Base-by-base conservation (phyloP, 2,797 vertebrate genomes). In the Micrastur ruficollis region DNA sequence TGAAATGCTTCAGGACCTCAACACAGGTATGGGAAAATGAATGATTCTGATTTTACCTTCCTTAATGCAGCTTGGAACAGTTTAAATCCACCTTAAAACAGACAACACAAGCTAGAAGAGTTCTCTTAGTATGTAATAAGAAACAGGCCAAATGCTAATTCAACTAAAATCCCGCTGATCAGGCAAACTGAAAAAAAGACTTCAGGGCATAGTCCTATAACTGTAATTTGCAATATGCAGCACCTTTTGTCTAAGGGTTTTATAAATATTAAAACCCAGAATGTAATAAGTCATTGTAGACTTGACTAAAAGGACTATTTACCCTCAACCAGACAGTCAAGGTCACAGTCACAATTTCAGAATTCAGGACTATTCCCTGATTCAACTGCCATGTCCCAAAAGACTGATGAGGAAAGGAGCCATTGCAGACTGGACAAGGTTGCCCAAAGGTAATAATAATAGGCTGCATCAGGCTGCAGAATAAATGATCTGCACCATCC, bases 201-300 rank as follows among this genome's bases (percentile, higher is more conserved):
- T 89, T 94, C 19, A 58, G 52, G 44, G 32, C 36, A 74, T 61
- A 63, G 12, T 55, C 31, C 49, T 89, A n/a, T 52, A 67, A 36
- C 23, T 67, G 14, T 49, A 75, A 85, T 91, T 91, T 92, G 36
- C 72, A 90, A 81, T 72, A 52, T 72, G 42, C 61, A 91, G 46
- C 42, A 72, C 20, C 11, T 92, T 95, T 93, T 92, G 9, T 87
- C 55, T 65, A 87, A 85, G 29, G 21, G 7, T 65, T 82, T 92
- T 86, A 93, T 73, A 87, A 96, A 92, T 88, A 81, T 81, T 91
- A 80, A 94, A 85, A 19, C 23, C 29, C 42, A 68, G 36, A 80
- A 59, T 80, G 29, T 44, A 89, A 38, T 55, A 90, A 47, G 27
- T 75, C 72, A 71, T 36, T 81, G 22, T 58, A 61, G 73, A 55